phyloP scores from a whole-genome alignment of 1,140 invertebrate genomes.

The Drosophila novamexicana region DNA sequence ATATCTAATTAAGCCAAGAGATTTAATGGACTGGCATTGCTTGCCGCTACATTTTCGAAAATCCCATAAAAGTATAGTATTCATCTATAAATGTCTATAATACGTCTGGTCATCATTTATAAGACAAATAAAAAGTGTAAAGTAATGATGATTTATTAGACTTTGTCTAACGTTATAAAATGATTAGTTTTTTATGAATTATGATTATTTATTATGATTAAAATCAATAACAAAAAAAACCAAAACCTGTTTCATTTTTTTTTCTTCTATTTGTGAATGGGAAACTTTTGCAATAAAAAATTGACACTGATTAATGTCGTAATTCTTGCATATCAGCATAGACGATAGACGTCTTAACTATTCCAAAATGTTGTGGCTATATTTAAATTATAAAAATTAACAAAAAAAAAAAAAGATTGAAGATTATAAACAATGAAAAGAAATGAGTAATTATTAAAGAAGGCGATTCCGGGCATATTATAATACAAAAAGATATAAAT shows the following conservation, averaged over 20 bases:
- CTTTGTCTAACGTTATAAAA: slow-evolving; percentile 11
- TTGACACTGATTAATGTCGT: slow-evolving; percentile 48
- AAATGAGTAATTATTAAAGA: neutral
- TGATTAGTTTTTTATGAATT: slow-evolving; percentile 29
- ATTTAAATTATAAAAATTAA: slow-evolving; percentile 11
- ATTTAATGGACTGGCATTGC: neutral
- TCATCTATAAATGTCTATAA: neutral
- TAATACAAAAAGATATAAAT: no score
- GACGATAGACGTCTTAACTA: slow-evolving; percentile 8
- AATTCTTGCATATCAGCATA: slow-evolving; percentile 17
- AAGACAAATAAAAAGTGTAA: slow-evolving; percentile 10
- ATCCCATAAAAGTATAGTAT: neutral
- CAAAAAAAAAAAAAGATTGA: slow-evolving; percentile 5
- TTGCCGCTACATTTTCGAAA: neutral
- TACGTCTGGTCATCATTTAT: neutral
- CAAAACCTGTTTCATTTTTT: slow-evolving; percentile 16
- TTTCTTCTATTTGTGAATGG: slow-evolving; percentile 4
- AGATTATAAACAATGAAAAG: neutral
- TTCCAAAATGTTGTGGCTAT: neutral
- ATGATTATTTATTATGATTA: slow-evolving; percentile 19
- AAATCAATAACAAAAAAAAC: slow-evolving; percentile 15
- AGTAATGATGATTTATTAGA: slow-evolving; percentile 25
- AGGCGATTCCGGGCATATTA: no score
- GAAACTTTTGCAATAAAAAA: slow-evolving; percentile 30
- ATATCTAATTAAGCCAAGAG: no score